Conservation (phyloP, 2,797 vertebrate genomes). For the Spinus olivaceus region DNA sequence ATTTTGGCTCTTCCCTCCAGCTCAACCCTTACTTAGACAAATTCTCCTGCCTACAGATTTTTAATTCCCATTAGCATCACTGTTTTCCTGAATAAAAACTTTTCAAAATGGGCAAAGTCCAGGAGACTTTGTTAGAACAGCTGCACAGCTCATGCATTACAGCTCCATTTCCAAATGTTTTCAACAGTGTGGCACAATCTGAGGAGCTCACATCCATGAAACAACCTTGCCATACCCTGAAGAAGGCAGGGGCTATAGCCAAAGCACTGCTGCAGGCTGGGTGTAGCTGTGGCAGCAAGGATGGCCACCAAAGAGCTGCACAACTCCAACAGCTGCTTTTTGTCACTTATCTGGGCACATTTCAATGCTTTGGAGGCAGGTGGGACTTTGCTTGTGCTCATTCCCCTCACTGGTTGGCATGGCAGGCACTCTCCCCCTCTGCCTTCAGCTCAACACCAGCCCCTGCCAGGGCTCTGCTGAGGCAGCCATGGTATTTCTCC, state of each 20-base stretch:
- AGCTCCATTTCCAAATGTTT: background rate
- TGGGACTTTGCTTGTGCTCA: background rate
- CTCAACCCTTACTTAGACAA: conserved; percentile 5
- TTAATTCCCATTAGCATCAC: conserved; percentile 19
- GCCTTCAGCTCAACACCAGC: background rate
- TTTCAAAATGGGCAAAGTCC: background rate
- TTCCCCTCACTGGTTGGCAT: background rate
- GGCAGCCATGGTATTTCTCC: background rate
- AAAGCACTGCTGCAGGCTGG: background rate
- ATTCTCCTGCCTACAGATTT: background rate
- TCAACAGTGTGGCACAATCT: background rate
- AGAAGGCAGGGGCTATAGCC: background rate
- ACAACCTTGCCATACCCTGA: background rate
- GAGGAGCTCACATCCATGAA: background rate
- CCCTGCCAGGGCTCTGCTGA: background rate
- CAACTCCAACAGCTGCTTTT: background rate
- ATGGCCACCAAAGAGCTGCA: background rate
- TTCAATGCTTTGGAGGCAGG: background rate
- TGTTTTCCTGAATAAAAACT: background rate
- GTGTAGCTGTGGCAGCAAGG: background rate
- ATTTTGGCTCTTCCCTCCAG: conserved; percentile 20
- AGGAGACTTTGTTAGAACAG: conserved; percentile 34
- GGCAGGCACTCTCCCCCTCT: background rate
- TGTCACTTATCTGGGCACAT: background rate
- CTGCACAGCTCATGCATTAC: background rate